Base-by-base conservation (phyloP, 2,797 vertebrate species). In the Discoglossus pictus region DNA sequence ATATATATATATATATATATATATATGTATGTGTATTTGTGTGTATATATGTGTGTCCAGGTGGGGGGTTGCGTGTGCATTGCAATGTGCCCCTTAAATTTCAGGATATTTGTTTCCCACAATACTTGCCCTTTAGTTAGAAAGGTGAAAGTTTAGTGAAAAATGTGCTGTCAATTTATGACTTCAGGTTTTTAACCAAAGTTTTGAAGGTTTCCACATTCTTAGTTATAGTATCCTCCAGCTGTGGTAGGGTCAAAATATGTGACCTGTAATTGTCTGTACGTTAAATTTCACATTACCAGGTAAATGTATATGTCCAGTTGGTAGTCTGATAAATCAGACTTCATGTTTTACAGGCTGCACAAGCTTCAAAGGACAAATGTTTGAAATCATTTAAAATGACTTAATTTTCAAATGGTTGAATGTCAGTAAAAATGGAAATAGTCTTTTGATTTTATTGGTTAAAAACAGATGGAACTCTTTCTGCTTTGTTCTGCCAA, bases 401-500 rank as follows among this genome's bases (percentile, higher is more conserved):
- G 38, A 44, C 58, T 68, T 44, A 38, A 54, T 68, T 68, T 53
- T 46, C 21, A 61, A 25, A 25, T 46, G 47, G 46, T 60, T 52
- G 15, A 16, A 54, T 69, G 66, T 54, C 58, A 48, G 66, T 54
- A 54, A 23, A n/a, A 54, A 61, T 69, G 40, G 42, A 44, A 60
- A 68, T 61, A 20, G 27, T 44, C 56, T 68, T n/a, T n/a, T 68
- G 47, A 68, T 68, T 68, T 51, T 61, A 61, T 61, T 61, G 65
- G 48, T 61, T 54, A n/a, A 54, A 55, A 69, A 47, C 66, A 69
- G 58, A 69, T 69, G 66, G 66, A 51, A 39, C 40, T 43, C 10
- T 35, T 62, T 61, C 31, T n/a, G 42, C 40, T 55, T 69, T 61
- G 43, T 54, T 47, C 50, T 62, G 56, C 58, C 66, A 54, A 46